Evolutionary conservation across 2,797 vertebrate species (phyloP).

Genomic region (Arctocebus calabarensis): DNA sequence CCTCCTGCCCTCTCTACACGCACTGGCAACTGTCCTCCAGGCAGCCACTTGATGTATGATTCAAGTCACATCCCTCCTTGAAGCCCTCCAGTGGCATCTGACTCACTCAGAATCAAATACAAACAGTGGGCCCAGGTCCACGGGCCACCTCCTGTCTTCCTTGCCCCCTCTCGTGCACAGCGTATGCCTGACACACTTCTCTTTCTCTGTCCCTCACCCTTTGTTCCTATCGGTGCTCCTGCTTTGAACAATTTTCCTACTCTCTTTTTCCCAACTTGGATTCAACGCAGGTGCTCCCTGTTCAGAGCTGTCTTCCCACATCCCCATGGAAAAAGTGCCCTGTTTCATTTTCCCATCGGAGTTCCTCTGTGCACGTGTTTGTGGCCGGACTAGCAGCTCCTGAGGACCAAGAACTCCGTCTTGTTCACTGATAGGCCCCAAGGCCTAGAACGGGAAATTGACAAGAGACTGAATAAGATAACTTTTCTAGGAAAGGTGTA

Average conservation of each 20-base stretch:
- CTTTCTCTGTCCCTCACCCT: neutral
- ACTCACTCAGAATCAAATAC: neutral
- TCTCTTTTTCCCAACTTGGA: neutral
- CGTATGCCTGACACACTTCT: neutral
- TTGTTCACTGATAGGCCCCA: neutral
- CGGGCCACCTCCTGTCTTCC: rapidly evolving
- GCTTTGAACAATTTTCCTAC: neutral
- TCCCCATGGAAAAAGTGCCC: neutral
- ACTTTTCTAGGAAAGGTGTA: neutral
- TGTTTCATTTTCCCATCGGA: neutral
- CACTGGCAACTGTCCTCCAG: rapidly evolving
- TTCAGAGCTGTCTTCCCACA: neutral
- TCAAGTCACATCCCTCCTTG: neutral
- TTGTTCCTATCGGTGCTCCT: neutral
- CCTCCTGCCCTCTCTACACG: neutral
- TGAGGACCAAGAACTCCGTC: neutral
- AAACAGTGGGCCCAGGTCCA: neutral
- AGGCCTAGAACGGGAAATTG: neutral
- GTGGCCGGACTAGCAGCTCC: neutral
- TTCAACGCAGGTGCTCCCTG: neutral
- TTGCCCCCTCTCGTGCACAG: rapidly evolving
- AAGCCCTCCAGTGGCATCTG: neutral
- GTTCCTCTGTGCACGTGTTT: neutral
- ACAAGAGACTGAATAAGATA: too few species aligned
- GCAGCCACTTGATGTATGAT: neutral